A percentile compares a stretch with the other conserved stretches of the same genome.
Conservation (phyloP, 2,797 vertebrate genomes). For the Anas bahamensis region DNA sequence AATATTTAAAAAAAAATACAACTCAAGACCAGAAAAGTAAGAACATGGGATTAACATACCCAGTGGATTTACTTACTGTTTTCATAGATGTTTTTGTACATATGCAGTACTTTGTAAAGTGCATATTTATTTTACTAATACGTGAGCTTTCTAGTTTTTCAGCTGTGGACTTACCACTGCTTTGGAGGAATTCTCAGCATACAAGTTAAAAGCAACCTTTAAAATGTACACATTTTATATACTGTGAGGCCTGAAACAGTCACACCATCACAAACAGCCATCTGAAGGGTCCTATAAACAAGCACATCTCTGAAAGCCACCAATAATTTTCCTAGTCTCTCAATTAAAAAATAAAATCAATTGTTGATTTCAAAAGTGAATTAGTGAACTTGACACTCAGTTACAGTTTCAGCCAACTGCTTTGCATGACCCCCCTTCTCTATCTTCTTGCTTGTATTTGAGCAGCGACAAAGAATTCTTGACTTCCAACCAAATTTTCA, state of each 20-base stretch:
- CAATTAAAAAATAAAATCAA: not conserved
- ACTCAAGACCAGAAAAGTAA: not conserved
- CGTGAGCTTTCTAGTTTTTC: not conserved
- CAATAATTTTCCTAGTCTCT: not conserved
- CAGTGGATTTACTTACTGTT: not conserved
- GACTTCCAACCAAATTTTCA: slow-evolving; percentile 9
- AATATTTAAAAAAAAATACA: not conserved
- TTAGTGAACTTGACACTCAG: slow-evolving; percentile 45
- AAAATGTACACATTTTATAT: not conserved
- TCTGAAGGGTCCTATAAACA: not conserved
- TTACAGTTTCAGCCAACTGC: not conserved
- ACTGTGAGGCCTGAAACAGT: not conserved
- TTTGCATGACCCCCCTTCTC: not conserved
- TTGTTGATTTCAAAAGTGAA: slow-evolving; percentile 34
- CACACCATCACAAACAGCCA: not conserved
- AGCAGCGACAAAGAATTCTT: not conserved
- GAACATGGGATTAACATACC: not conserved
- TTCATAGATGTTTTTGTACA: not conserved
- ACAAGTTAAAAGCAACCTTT: not conserved
- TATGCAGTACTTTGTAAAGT: not conserved
- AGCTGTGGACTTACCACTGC: not conserved
- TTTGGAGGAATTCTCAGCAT: not conserved
- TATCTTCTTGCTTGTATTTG: not conserved
- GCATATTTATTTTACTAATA: not conserved
- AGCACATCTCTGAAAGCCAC: not conserved